Evolutionary conservation across 1,140 invertebrate genomes (phyloP).

Genomic region (Ostrea denselamellosa): DNA sequence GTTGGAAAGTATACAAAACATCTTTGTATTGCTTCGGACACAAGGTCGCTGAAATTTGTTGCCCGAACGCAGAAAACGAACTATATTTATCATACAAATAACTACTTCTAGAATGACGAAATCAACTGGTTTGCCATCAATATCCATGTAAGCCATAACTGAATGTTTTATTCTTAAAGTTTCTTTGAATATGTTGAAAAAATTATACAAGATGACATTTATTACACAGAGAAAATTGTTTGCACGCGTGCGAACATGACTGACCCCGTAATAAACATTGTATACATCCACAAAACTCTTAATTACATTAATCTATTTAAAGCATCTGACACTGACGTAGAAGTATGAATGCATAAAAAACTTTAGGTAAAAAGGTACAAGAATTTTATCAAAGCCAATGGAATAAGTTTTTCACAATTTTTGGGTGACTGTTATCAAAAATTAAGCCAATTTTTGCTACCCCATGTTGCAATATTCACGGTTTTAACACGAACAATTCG

Average conservation of each 20-base stretch:
- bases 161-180: background rate
- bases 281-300: background rate
- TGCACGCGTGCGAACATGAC: slow-evolving; percentile 20
- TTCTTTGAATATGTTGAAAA: background rate
- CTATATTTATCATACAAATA: too few relatives aligned
- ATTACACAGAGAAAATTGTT: slow-evolving; percentile 6
- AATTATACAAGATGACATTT: slow-evolving; percentile 15
- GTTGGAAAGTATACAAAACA: slow-evolving; percentile 22
- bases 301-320: slow-evolving; percentile 4
- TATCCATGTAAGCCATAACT: too few relatives aligned
- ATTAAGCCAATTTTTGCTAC: slow-evolving; percentile 23
- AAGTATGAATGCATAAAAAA: background rate
- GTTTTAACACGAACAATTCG: background rate
- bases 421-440: slow-evolving; percentile 16
- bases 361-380: background rate
- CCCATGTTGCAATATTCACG: slow-evolving; percentile 16
- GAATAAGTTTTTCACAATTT: slow-evolving; percentile 36
- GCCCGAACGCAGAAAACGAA: background rate
- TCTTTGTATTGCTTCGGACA: background rate
- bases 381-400: slow-evolving; percentile 1
- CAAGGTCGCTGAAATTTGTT: background rate
- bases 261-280: background rate
- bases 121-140: too few relatives aligned
- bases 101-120: too few relatives aligned
- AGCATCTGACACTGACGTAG: background rate